phyloP scores from a whole-genome alignment of 2,113 vertebrate genomes.

The Nymphicus hollandicus region DNA sequence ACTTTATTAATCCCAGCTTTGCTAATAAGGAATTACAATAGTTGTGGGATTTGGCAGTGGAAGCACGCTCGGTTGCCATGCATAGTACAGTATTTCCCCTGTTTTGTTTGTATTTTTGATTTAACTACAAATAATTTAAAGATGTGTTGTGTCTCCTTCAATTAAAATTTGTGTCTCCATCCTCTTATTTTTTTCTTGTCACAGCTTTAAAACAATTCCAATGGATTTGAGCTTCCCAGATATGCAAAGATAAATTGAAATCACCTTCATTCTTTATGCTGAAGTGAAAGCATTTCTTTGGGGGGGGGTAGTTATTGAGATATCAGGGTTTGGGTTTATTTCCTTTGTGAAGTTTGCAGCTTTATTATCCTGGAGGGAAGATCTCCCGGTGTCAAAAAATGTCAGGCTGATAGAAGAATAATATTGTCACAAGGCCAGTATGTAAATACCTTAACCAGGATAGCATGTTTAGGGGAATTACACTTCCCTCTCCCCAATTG shows the following conservation, averaged over 20 bases:
- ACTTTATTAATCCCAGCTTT: conserved; percentile 87
- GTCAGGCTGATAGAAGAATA: conserved; percentile 13
- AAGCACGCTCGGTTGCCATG: neutral
- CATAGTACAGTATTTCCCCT: neutral
- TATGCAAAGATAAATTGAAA: neutral
- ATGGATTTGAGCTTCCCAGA: neutral
- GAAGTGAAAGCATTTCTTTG: neutral
- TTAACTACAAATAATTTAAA: conserved; percentile 70
- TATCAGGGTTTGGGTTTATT: neutral
- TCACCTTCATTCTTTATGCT: neutral
- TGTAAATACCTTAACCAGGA: conserved; percentile 48
- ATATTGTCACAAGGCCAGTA: conserved; percentile 34
- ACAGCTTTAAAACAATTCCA: neutral
- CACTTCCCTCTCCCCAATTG: conserved; percentile 32
- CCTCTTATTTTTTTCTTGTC: neutral
- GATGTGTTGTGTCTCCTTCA: conserved; percentile 66
- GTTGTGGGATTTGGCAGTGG: conserved; percentile 67
- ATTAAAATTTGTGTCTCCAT: neutral
- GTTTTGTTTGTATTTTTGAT: conserved; percentile 68
- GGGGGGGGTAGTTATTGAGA: neutral
- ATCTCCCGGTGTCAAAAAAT: neutral
- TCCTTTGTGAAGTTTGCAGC: neutral
- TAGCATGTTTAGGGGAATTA: conserved; percentile 39
- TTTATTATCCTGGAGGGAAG: neutral
- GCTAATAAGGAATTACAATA: conserved; percentile 75